A percentile compares a stretch with the other conserved stretches of the same genome.
These are phyloP conservation scores for Macrotus californicus DNA, from an alignment of 2,113 vertebrate genomes.

Conservation along the genomic window DNA sequence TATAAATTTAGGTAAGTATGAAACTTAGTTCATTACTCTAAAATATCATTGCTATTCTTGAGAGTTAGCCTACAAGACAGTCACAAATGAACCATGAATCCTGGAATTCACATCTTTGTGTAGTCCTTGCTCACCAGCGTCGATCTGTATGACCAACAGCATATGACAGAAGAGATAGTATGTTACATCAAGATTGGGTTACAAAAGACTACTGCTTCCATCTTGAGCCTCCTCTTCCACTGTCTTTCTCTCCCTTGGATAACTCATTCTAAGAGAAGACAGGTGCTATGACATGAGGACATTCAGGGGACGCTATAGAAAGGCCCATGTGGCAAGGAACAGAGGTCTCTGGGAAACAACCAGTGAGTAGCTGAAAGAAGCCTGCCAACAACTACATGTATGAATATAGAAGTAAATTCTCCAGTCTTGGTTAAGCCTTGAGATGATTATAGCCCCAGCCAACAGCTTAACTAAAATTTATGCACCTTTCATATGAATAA, in stretches of 20 bases:
- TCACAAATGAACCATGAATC: background rate
- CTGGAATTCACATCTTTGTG: background rate
- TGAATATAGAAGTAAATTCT: background rate
- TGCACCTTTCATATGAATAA: background rate
- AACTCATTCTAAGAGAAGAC: background rate
- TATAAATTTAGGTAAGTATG: background rate
- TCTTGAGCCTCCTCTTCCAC: background rate
- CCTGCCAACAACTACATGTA: background rate
- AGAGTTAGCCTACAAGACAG: background rate
- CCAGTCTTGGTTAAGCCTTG: background rate
- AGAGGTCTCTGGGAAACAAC: background rate
- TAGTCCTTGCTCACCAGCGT: background rate
- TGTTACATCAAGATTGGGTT: background rate
- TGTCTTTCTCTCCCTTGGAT: conserved; percentile 12
- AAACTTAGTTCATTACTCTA: conserved; percentile 11
- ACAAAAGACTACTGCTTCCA: background rate
- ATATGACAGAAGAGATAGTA: background rate
- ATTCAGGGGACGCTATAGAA: background rate
- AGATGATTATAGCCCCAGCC: background rate
- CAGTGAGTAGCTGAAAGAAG: background rate
- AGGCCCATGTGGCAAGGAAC: background rate
- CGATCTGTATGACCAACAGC: background rate
- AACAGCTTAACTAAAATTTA: conserved; percentile 4
- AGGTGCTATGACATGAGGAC: background rate
- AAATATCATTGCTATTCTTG: conserved; percentile 7